Percentiles rank a stretch among this genome's conserved stretches.
These are phyloP conservation scores for Diorhabda carinulata DNA, from an alignment of 1,140 invertebrate genomes.

Conservation along the genomic window DNA sequence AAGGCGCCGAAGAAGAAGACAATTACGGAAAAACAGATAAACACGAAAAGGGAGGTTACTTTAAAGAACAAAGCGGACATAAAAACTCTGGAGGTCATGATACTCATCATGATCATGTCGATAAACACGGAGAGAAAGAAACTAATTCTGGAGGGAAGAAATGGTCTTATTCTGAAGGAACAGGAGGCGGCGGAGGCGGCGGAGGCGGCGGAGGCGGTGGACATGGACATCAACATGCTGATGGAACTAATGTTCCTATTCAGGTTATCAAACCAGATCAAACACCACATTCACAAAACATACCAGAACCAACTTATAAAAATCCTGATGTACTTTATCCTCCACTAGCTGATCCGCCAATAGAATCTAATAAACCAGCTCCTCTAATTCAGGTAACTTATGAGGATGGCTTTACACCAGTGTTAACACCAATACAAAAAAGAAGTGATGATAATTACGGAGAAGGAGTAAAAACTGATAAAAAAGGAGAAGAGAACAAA, in stretches of 20 bases:
- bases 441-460: no score
- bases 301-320: no score
- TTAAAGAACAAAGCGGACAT: conserved; percentile 56
- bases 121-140: conserved; percentile 50
- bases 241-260: conserved; percentile 1
- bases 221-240: conserved; percentile 17
- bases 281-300: no score
- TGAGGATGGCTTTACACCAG: no score
- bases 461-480: no score
- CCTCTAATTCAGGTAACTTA: no score
- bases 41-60: conserved; percentile 55
- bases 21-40: conserved; percentile 58
- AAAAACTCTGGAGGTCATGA: conserved; percentile 54
- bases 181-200: conserved; percentile 25
- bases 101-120: conserved; percentile 50
- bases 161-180: conserved; percentile 51
- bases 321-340: no score
- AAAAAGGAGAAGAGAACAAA: no score
- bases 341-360: no score
- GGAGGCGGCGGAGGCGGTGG: conserved; percentile 15
- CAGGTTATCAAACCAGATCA: background rate
- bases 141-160: conserved; percentile 55
- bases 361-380: no score
- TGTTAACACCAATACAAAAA: no score
- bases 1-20: conserved; percentile 51